Percentiles rank a stretch among this genome's conserved stretches.
These are phyloP conservation scores for Coptodon rendalli DNA, from an alignment of 2,113 vertebrate genomes.

Conservation along the genomic window DNA sequence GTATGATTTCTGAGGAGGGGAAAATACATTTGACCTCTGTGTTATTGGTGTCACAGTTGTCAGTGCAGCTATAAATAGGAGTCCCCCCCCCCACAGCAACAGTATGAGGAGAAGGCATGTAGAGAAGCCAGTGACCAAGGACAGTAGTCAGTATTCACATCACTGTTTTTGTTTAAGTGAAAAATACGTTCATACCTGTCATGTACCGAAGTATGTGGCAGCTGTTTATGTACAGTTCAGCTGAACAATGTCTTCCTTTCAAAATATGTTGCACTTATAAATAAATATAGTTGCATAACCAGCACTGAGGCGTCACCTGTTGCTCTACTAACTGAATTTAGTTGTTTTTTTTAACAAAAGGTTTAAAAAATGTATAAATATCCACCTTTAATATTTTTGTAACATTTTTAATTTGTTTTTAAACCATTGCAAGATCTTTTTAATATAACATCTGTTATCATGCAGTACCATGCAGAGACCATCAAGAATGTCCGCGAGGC, in stretches of 20 bases:
- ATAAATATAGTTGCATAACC: not conserved
- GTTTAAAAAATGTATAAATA: not conserved
- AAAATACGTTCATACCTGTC: not conserved
- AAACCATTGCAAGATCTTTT: not conserved
- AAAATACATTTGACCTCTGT: slow-evolving; percentile 40
- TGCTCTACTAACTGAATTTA: not conserved
- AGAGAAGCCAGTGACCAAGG: not conserved
- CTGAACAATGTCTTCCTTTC: slow-evolving; percentile 8
- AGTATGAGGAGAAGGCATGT: not conserved
- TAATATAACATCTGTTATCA: not conserved
- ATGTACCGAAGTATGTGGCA: not conserved
- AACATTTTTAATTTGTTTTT: not conserved
- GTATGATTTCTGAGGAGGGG: not conserved
- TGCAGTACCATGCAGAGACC: slow-evolving; percentile 90
- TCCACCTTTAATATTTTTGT: not conserved
- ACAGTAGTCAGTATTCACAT: not conserved
- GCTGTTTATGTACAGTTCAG: slow-evolving; percentile 5
- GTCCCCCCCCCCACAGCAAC: not conserved
- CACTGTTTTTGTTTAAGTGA: not conserved
- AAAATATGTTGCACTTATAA: slow-evolving; percentile 27
- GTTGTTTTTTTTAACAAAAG: not conserved
- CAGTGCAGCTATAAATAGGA: slow-evolving; percentile 56
- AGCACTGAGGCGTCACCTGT: not conserved
- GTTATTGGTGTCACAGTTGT: slow-evolving; percentile 35
- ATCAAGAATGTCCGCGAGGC: slow-evolving; percentile 92